These are phyloP conservation scores for Calliphora vomitoria DNA, from an alignment of 2,888 invertebrate genomes.

Conservation along the genomic window DNA sequence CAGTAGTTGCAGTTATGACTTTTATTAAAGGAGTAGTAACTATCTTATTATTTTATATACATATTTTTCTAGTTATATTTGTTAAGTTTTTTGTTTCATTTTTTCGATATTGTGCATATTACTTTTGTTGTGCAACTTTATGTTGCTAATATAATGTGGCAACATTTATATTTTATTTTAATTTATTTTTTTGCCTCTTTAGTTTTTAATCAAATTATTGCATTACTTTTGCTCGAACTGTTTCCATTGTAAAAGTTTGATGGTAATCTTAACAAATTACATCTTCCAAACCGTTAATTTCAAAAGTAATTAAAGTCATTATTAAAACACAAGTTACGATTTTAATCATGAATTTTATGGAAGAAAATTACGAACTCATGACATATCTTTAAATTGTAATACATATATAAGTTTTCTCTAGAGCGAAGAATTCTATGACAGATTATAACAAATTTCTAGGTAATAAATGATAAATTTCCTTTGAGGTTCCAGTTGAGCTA, in stretches of 20 bases:
- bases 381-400: too few species aligned
- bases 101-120: slow-evolving; percentile 60
- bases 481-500: too few species aligned
- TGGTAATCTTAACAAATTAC: slow-evolving; percentile 66
- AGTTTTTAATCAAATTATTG: slow-evolving; percentile 68
- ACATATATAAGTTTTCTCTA: too few species aligned
- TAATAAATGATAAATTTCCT: too few species aligned
- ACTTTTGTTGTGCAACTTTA: slow-evolving; percentile 44
- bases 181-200: slow-evolving; percentile 3
- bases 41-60: slow-evolving; percentile 45
- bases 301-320: slow-evolving; percentile 56
- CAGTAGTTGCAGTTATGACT: slow-evolving; percentile 64
- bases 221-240: slow-evolving; percentile 62
- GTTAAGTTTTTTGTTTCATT: slow-evolving; percentile 36
- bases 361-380: background rate
- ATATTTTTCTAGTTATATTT: slow-evolving; percentile 31
- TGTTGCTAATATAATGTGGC: slow-evolving; percentile 66
- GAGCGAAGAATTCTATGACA: too few species aligned
- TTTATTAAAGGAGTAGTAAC: slow-evolving; percentile 37
- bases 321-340: slow-evolving; percentile 20
- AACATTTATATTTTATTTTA: slow-evolving; percentile 33
- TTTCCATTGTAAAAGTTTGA: slow-evolving; percentile 43
- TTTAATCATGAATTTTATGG: background rate
- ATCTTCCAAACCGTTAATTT: slow-evolving; percentile 62
- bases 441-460: too few species aligned